These are phyloP conservation scores for Parazoanthus atlanticus DNA, from an alignment of 92 coral and sea anemone species.

Conservation along the genomic window DNA sequence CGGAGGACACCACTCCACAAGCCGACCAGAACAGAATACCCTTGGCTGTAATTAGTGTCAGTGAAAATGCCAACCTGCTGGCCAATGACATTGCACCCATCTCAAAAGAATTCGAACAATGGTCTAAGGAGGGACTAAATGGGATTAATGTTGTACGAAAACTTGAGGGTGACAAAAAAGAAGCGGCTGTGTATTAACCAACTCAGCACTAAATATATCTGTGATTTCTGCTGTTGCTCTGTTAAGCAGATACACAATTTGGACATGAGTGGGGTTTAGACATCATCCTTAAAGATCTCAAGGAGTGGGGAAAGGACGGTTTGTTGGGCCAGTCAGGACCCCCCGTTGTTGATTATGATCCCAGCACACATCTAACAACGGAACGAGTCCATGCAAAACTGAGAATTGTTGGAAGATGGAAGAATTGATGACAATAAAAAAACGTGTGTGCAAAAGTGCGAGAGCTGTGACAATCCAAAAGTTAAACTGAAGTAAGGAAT, in stretches of 20 bases:
- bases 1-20: conserved; percentile 26
- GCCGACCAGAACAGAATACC: conserved; percentile 15
- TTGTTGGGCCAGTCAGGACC: conserved; percentile 4
- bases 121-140: conserved; percentile 8
- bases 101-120: not conserved
- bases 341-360: not conserved
- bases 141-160: not conserved
- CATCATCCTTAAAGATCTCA: conserved; percentile 1
- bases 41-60: conserved; percentile 16
- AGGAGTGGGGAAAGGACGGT: conserved; percentile 1
- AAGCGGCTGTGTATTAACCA: conserved; percentile 21
- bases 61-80: not conserved
- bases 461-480: not conserved
- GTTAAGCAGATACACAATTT: conserved; percentile 18
- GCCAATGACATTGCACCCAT: conserved; percentile 2
- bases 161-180: conserved; percentile 4
- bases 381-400: conserved; percentile 24
- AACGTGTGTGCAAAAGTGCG: not conserved
- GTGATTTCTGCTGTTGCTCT: conserved; percentile 14
- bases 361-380: not conserved
- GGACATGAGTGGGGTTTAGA: not conserved
- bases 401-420: not conserved
- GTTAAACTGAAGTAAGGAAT: conserved; percentile 1
- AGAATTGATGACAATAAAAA: not conserved
- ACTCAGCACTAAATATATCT: not conserved